Conservation (phyloP, 2,113 vertebrate genomes). For the Herpailurus yagouaroundi region DNA sequence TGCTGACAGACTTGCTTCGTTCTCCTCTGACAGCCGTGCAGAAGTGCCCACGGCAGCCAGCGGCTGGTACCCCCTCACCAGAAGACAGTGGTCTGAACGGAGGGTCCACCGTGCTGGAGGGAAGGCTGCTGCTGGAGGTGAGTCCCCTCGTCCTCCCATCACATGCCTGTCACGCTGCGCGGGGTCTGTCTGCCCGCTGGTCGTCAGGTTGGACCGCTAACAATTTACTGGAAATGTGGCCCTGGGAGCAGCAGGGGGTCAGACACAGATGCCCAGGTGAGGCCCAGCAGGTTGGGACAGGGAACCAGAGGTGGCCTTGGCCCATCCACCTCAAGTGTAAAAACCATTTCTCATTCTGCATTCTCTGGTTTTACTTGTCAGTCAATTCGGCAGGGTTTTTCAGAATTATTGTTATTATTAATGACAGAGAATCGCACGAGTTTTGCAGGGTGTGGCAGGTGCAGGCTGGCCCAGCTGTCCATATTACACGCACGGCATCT, state of each 20-base stretch:
- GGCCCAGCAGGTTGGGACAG: background rate
- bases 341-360: background rate
- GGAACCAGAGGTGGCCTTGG: background rate
- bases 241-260: background rate
- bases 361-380: background rate
- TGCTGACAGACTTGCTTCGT: background rate
- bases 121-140: conserved; percentile 94
- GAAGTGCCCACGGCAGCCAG: conserved; percentile 87
- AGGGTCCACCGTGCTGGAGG: conserved; percentile 87
- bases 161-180: background rate
- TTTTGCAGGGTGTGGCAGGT: background rate
- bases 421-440: background rate
- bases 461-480: background rate
- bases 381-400: background rate
- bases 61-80: conserved; percentile 77
- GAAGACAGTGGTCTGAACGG: conserved; percentile 82
- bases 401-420: background rate
- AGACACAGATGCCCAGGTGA: background rate
- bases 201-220: fast-evolving
- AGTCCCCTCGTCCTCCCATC: conserved; percentile 53
- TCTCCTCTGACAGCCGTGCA: conserved; percentile 87
- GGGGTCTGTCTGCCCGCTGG: fast-evolving
- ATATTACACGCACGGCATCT: fast-evolving
- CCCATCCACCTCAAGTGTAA: background rate
- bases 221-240: background rate